Base-by-base conservation (phyloP, 2,113 vertebrate species). In the Actinemys pallida region DNA sequence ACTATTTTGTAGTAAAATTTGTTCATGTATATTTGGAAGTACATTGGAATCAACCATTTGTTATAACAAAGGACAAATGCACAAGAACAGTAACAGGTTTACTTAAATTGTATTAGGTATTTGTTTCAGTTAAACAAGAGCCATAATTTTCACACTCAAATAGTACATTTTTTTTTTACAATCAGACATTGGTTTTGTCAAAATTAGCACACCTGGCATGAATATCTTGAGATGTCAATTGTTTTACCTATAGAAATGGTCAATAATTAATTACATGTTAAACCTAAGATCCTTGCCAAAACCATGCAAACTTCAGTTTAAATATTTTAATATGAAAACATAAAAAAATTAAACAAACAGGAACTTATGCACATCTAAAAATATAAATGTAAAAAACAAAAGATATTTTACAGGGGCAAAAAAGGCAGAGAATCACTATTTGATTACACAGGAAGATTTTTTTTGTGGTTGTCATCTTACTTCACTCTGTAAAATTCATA, bases 401-500 rank as follows among this genome's bases (percentile, higher is more conserved):
- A 57, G 39, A 27, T 54, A 76, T 31, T 72, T 31, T 72, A 89
- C 4, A 80, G 79, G 1, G 11, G 75, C 4, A 90, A 96, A 78
- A 92, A 56, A 83, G 57, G 84, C 45, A 83, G 3, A 62, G 27
- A 56, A 50, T 19, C 31, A n/a, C 5, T 8, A 42, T 12, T 5
- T 83, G 17, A 83, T 42, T 57, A 62, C 0, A 0, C 8, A 24
- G 83, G 53, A 12, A 5, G 90, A 90, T 85, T 83, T 25, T 93
- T 93, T 93, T 5, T n/a, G 1, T 24, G 47, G 80, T 81, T 75
- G 16, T 56, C 82, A 50, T 75, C 88, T 83, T 53, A 53, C 42
- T 95, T 90, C 65, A 54, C 79, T 84, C 29, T 92, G 83, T 10
- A 85, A 91, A 90, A 52, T 39, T 84, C 86, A 81, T 14, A 72